Conservation (phyloP, 2,797 vertebrate species). For the Harpagifer antarcticus region DNA sequence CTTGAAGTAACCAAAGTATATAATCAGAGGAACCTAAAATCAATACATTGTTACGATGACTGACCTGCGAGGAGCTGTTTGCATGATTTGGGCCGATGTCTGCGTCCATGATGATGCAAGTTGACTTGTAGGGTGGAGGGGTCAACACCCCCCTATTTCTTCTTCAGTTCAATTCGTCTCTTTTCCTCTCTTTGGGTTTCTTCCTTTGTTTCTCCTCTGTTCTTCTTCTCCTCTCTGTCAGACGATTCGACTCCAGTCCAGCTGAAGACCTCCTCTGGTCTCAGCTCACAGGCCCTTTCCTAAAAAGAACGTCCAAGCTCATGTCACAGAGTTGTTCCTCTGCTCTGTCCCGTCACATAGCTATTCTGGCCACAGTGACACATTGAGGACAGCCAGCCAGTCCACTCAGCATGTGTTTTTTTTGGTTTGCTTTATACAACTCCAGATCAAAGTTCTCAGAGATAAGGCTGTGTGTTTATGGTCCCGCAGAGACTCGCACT, state of each 20-base stretch:
- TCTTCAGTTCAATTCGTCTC: constrained; percentile 31
- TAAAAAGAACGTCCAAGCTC: constrained; percentile 24
- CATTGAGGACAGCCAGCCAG: constrained; percentile 13
- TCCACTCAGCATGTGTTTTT: constrained; percentile 31
- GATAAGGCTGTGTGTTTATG: constrained; percentile 83
- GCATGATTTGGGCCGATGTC: constrained; percentile 35
- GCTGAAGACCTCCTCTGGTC: constrained; percentile 51
- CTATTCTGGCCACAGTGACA: constrained; percentile 15
- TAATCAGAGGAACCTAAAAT: neutral
- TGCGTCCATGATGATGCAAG: constrained; percentile 62
- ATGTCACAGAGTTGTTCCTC: constrained; percentile 39
- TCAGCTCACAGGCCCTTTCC: constrained; percentile 28
- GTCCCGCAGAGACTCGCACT: constrained; percentile 50
- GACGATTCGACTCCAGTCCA: constrained; percentile 48
- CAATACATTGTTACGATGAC: constrained; percentile 27
- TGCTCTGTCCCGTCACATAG: constrained; percentile 14
- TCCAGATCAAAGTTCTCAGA: constrained; percentile 84
- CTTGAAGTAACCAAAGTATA: neutral
- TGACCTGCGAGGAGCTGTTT: constrained; percentile 68
- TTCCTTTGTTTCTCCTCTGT: neutral
- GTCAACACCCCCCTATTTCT: constrained; percentile 46
- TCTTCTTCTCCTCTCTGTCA: neutral
- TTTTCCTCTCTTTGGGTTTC: neutral
- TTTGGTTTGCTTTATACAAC: constrained; percentile 62
- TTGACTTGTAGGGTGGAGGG: constrained; percentile 45